A percentile compares a stretch with the other conserved stretches of the same genome.
Evolutionary conservation across 2,113 vertebrate species (phyloP).

Genomic region (Forbesichthys agassizii): DNA sequence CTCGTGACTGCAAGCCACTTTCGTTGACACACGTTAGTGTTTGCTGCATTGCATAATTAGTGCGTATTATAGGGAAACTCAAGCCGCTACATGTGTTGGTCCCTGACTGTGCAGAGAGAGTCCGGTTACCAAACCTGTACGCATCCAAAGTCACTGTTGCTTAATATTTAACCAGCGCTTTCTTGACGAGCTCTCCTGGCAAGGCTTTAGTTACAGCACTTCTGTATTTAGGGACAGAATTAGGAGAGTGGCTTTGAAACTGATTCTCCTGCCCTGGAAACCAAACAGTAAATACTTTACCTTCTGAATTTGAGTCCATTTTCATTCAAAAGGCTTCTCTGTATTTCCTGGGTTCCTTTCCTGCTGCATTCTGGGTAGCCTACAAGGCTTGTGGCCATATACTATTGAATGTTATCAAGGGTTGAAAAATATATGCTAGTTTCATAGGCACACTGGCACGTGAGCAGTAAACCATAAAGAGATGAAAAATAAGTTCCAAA

Average conservation of each 20-base stretch:
- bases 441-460: no score
- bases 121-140: constrained; percentile 47
- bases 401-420: no score
- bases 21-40: background rate
- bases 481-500: no score
- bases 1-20: background rate
- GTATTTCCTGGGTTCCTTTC: background rate
- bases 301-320: background rate
- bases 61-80: constrained; percentile 11
- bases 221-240: constrained; percentile 12
- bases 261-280: background rate
- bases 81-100: constrained; percentile 30
- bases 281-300: constrained; percentile 8
- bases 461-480: no score
- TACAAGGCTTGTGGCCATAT: background rate
- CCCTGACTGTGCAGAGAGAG: constrained; percentile 11
- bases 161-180: constrained; percentile 71
- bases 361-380: background rate
- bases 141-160: constrained; percentile 36
- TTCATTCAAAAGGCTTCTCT: background rate
- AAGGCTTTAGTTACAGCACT: constrained; percentile 51
- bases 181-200: constrained; percentile 30
- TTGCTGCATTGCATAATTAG: background rate
- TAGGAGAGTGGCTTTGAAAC: background rate
- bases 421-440: no score